Evolutionary conservation across 2,888 invertebrate species (phyloP), one percentile per base, ranked within the genome.

Genomic region (Cerastis rubricosa): DNA sequence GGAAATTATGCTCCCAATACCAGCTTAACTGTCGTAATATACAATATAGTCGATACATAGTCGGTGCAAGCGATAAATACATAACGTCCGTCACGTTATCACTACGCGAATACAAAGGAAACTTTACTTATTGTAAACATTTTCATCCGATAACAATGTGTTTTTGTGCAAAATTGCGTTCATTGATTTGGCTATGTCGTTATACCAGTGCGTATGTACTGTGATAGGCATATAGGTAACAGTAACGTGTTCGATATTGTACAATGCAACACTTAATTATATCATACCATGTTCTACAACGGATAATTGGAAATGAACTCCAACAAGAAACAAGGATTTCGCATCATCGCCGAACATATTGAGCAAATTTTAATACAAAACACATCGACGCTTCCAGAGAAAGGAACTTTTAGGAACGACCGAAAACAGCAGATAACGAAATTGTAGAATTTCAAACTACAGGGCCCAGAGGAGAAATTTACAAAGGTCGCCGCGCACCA

Each of bases 1-100:
- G 96, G 96, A 96, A 96, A 96, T 95, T 89, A 96, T 96, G 96
- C 96, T 96, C 96, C 96, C 96, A 96, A 95, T 95, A 96, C 96
- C 96, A 96, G 96, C 96, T 96, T 95, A 90, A 93, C 92, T 92
- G 94, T 93, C 92, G 92, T 93, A 90, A 91, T 92, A 92, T 94
- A 95, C 93, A 93, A 93, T 89, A 92, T 90, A 93, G 85, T 91
- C 88, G 88, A 93, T 90, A 92, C 74, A 87, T 88, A 85, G 88
- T 87, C 82, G 89, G 92, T 94, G 93, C 92, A 92, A 90, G 89
- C 90, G 90, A 94, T 92, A 90, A 89, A 89, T 88, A 86, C 70
- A 84, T 77, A 84, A 76, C 69, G 78, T 82, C 76, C 80, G 87
- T 85, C 85, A 87, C 84, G 82, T 87, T 77, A 86, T 85, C 85